Base-by-base conservation (phyloP, 2,113 vertebrate genomes). In the Lepus europaeus region DNA sequence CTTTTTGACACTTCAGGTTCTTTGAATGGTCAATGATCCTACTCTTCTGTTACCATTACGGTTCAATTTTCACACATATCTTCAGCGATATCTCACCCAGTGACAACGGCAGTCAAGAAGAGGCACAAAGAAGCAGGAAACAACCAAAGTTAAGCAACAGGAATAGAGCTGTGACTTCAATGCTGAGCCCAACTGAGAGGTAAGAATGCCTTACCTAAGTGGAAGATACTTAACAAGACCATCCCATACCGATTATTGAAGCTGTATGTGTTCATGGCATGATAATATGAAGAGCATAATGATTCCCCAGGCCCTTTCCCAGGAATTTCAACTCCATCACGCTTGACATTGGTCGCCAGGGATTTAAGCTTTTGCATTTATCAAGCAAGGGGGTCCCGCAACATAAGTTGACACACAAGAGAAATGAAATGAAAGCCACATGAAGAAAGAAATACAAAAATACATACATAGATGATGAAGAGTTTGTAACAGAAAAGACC, bases 391-490 rank as follows among this genome's bases (percentile, higher is more conserved):
- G 51, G 0, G 39, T 91, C 79, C 27, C 11, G 51, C 19, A 23
- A 6, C 63, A 23, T 51, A 36, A 79, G 49, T 59, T 87, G 53
- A 66, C 23, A 76, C 23, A 31, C 33, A 61, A 78, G 22, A 74
- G 36, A 63, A 84, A 72, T 25, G 31, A 93, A 96, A 85, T 66
- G 33, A 16, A 5, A 72, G 74, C 29, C 8, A 61, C 20, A 83
- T 73, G 73, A 87, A 59, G 16, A 87, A 66, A 87, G 56, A 83
- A 96, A 90, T 27, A 69, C 16, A 56, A 49, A 83, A 94, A 86
- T 59, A 14, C 22, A 45, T 83, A 87, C 90, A 61, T 63, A 79
- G 2, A 87, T 17, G 11, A 74, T 76, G 39, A 90, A 87, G 51
- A 63, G 11, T 79, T 53, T 61, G 6, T n/a, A 4, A 63, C 90